Evolutionary conservation across 2,797 vertebrate genomes (phyloP).

Genomic region (Phaenicophaeus curvirostris): DNA sequence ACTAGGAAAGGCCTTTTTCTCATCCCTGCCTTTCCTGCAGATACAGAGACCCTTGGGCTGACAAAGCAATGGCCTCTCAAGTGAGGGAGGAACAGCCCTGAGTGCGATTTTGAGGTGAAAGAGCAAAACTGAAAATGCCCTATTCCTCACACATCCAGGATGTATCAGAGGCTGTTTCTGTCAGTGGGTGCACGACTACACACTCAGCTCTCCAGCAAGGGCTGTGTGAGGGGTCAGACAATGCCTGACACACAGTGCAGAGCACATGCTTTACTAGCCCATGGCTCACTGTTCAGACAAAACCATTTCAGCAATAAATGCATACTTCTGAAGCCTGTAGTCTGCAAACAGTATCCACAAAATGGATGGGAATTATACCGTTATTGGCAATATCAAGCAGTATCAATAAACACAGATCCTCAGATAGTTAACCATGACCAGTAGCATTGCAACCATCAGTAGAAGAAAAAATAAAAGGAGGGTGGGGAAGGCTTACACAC

Average conservation of each 20-base stretch:
- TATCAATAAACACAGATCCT: not conserved
- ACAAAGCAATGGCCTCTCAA: not conserved
- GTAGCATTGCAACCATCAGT: not conserved
- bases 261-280: not conserved
- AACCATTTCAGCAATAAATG: not conserved
- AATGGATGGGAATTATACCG: not conserved
- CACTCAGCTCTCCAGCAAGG: not conserved
- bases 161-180: not conserved
- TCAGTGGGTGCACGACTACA: accelerated
- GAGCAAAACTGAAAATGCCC: not conserved
- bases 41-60: not conserved
- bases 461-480: too few relatives aligned
- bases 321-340: not conserved
- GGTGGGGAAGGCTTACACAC: not conserved
- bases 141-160: not conserved
- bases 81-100: not conserved
- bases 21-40: not conserved
- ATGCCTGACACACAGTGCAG: not conserved
- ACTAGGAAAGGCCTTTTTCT: not conserved
- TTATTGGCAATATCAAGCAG: not conserved
- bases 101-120: not conserved
- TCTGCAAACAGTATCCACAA: constrained; percentile 1
- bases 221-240: not conserved
- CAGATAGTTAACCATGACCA: not conserved
- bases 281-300: not conserved